Percentiles rank a stretch among this genome's conserved stretches.
phyloP scores from a whole-genome alignment of 2,113 vertebrate species.

The Daubentonia madagascariensis region DNA sequence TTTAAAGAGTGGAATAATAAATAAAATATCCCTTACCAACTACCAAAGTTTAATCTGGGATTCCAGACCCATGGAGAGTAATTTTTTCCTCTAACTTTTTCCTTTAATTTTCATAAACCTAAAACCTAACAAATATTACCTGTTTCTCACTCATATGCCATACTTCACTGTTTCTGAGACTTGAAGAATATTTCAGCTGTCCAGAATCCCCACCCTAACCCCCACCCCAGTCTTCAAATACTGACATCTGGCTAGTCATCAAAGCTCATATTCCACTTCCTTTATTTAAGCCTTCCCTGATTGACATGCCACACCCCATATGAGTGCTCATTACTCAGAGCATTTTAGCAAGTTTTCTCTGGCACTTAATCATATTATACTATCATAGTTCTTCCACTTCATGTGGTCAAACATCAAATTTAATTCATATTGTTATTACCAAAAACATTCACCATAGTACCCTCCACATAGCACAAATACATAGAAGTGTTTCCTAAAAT shows the following conservation, averaged over 20 bases:
- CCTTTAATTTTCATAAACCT: neutral
- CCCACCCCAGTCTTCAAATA: neutral
- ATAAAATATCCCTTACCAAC: neutral
- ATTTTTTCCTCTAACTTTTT: neutral
- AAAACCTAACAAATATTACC: neutral
- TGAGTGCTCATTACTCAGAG: neutral
- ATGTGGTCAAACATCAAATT: neutral
- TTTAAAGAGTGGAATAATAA: neutral
- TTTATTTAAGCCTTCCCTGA: neutral
- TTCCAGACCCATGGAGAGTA: neutral
- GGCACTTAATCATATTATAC: neutral
- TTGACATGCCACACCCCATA: neutral
- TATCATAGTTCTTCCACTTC: neutral
- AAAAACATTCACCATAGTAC: slow-evolving; percentile 15
- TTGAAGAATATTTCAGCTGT: neutral
- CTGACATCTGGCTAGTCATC: neutral
- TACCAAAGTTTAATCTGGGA: neutral
- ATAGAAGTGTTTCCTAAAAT: slow-evolving; percentile 5
- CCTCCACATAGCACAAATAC: neutral
- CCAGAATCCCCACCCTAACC: fast-evolving
- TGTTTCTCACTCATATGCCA: neutral
- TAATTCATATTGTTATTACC: neutral
- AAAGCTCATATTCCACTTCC: neutral
- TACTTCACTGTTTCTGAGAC: neutral
- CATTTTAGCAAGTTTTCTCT: neutral